phyloP scores from a whole-genome alignment of 2,113 vertebrate species.

The Pionites leucogaster region DNA sequence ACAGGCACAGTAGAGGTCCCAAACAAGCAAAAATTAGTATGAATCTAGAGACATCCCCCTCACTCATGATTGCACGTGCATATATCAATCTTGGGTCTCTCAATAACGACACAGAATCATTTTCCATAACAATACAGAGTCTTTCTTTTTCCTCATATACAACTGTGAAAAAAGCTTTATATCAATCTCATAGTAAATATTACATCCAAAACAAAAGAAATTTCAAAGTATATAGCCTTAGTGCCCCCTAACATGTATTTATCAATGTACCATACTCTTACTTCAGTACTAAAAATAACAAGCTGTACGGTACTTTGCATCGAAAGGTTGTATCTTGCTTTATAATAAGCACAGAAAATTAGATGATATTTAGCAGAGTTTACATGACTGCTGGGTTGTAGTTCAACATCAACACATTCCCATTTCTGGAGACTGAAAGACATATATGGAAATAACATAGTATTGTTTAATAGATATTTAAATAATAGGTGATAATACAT shows the following conservation, averaged over 20 bases:
- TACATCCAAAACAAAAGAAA: neutral
- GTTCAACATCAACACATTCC: neutral
- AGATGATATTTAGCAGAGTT: neutral
- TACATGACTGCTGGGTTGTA: neutral
- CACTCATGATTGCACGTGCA: fast-evolving
- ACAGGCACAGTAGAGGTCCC: neutral
- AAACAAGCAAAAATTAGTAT: neutral
- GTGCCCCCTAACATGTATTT: neutral
- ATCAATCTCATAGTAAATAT: neutral
- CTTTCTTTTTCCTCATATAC: neutral
- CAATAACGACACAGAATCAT: neutral
- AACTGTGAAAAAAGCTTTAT: neutral
- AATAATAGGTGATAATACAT: neutral
- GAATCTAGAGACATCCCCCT: neutral
- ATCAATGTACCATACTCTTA: neutral
- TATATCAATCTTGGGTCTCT: neutral
- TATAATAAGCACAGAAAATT: neutral
- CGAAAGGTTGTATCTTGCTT: neutral
- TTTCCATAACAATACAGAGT: neutral
- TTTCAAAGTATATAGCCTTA: neutral
- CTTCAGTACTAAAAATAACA: neutral
- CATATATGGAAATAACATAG: neutral
- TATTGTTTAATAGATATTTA: neutral
- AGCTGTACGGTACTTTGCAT: neutral
- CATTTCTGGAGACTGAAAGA: neutral